These are phyloP conservation scores for Zaprionus lineosus DNA, from an alignment of 2,888 invertebrate species.

Conservation along the genomic window DNA sequence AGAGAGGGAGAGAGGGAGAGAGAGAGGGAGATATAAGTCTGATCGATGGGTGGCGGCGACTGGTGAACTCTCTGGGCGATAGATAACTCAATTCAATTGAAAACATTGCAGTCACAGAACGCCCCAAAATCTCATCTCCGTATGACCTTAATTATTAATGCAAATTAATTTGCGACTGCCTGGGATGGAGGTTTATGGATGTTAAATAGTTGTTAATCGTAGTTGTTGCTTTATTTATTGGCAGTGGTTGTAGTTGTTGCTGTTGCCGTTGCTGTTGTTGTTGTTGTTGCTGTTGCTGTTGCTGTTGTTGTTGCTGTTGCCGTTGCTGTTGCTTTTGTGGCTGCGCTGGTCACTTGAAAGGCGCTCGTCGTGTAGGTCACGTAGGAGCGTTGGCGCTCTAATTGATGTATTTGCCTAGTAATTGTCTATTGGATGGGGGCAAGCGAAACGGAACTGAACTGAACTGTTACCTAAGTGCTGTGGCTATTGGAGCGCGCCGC, in stretches of 20 bases:
- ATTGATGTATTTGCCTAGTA: constrained; percentile 70
- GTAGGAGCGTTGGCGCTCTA: constrained; percentile 72
- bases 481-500: constrained; percentile 55
- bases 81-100: constrained; percentile 54
- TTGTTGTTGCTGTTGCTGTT: constrained; percentile 4
- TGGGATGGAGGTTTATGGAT: constrained; percentile 50
- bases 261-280: constrained; percentile 20
- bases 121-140: constrained; percentile 48
- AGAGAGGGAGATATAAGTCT: too few species aligned
- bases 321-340: constrained; percentile 17
- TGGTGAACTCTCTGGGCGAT: neutral
- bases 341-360: constrained; percentile 29
- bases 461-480: too few species aligned
- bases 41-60: constrained; percentile 23
- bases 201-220: constrained; percentile 36
- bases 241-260: neutral
- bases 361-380: constrained; percentile 64
- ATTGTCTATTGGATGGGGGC: constrained; percentile 38
- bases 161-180: constrained; percentile 66
- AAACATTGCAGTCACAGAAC: constrained; percentile 50
- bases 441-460: constrained; percentile 68
- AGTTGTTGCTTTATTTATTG: constrained; percentile 2
- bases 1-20: too few species aligned
- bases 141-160: constrained; percentile 71
- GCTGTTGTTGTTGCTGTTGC: neutral